Percentiles rank a stretch among this genome's conserved stretches.
Evolutionary conservation across 2,113 vertebrate species (phyloP).

Genomic region (Rhinichthys klamathensis): DNA sequence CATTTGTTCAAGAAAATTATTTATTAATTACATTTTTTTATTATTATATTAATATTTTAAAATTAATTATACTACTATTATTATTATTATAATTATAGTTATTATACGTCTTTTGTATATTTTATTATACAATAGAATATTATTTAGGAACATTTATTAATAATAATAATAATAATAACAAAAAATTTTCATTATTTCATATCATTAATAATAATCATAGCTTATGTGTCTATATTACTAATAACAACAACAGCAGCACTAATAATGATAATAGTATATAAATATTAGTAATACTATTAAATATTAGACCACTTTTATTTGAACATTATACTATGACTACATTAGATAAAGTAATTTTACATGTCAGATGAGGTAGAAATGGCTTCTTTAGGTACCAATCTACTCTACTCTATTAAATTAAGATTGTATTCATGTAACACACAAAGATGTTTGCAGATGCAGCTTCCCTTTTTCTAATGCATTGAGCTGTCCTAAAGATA

Average conservation of each 20-base stretch:
- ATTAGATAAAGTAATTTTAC: not conserved
- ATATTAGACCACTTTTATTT: too few species aligned
- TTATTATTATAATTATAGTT: not conserved
- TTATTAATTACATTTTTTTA: not conserved
- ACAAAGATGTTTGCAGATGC: not conserved
- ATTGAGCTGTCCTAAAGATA: slow-evolving; percentile 3
- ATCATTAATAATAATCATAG: too few species aligned
- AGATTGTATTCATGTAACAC: not conserved
- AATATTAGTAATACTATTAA: too few species aligned
- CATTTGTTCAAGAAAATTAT: not conserved
- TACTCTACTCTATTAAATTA: not conserved
- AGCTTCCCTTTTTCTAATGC: not conserved
- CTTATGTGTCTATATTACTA: too few species aligned
- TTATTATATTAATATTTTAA: not conserved
- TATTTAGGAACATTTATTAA: not conserved
- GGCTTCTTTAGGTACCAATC: not conserved
- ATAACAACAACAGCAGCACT: too few species aligned
- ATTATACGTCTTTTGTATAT: not conserved
- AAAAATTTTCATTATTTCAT: not conserved
- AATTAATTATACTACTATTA: not conserved
- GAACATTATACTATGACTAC: not conserved
- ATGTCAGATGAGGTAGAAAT: not conserved
- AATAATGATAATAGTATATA: too few species aligned
- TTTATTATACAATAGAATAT: not conserved
- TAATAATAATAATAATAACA: not conserved